Evolutionary conservation across 2,113 vertebrate genomes (phyloP), one percentile per base, ranked within the genome.

Genomic region (Lota lota): DNA sequence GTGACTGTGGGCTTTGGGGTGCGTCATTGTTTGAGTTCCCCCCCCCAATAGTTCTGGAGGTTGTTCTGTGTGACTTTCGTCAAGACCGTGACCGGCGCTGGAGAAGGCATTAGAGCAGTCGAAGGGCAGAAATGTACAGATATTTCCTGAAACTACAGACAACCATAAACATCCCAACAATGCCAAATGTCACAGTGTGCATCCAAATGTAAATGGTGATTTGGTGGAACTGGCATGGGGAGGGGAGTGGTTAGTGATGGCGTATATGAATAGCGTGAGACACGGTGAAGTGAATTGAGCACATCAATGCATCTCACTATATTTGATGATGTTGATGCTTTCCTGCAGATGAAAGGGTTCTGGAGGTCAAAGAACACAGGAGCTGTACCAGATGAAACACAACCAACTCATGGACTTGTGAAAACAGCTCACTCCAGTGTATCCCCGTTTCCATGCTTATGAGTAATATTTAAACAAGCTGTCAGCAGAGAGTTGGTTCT

Each of bases 41-140:
- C 36, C 22, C 61, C 51, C 28, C 21, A 21, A 19, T 76, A 67
- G 63, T 78, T 78, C 81, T 71, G 70, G 61, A 62, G 63, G 63
- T 70, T 77, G 63, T 77, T 53, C 69, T 76, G 70, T 56, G 76
- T 79, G 83, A 81, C 83, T 74, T 54, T 82, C 73, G 79, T 80
- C 71, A 76, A 82, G 8, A 40, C 60, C 40, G 33, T 63, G 68
- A 66, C 69, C 62, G 73, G 70, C 28, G 28, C 61, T 22, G 21
- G 33, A 70, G 19, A 22, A 60, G 19, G 19, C 11, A 6, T 60
- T 60, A 14, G 10, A 60, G 19, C 18, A 12, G 58, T 60, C 7
- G n/a, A 22, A 60, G 20, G 19, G 40, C 40, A 60, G 58, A 11
- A 56, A 56, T 56, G 53, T 3, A 56, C n/a, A 6, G n/a, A 56